phyloP scores from a whole-genome alignment of 37 sponge, comb jelly and placozoan species.

The Agelas oroides region DNA sequence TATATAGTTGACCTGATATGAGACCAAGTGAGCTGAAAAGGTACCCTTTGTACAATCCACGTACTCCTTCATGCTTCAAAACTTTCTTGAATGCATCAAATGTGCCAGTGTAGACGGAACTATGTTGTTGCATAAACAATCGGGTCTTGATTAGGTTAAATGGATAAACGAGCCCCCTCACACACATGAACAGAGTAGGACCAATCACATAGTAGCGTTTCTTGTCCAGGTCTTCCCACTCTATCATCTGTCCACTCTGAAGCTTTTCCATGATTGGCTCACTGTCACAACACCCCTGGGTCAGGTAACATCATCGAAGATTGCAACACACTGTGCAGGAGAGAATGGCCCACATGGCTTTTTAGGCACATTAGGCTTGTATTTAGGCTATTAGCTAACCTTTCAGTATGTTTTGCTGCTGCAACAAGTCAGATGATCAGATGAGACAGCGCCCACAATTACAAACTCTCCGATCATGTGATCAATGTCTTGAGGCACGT shows the following conservation, averaged over 20 bases:
- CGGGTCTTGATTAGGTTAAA: conserved; percentile 92
- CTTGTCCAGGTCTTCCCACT: conserved; percentile 95
- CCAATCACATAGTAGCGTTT: conserved; percentile 82
- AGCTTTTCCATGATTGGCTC: conserved; percentile 27
- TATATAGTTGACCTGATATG: conserved; percentile 89
- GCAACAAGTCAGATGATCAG: no score
- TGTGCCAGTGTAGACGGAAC: conserved; percentile 82
- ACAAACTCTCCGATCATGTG: no score
- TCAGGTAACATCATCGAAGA: no score
- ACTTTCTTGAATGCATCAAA: conserved; percentile 90
- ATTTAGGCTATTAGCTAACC: no score
- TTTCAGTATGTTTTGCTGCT: no score
- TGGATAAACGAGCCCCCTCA: conserved; percentile 87
- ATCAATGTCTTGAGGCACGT: no score
- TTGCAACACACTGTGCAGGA: no score
- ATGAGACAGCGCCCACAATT: no score
- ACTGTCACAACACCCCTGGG: no score
- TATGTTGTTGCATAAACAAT: conserved; percentile 88
- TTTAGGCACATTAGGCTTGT: no score
- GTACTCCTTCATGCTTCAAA: conserved; percentile 77
- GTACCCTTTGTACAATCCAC: conserved; percentile 96
- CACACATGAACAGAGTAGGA: conserved; percentile 78
- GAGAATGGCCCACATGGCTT: no score
- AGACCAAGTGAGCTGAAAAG: conserved; percentile 71
- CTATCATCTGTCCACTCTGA: conserved; percentile 64